Percentiles rank a stretch among this genome's conserved stretches.
phyloP scores from a whole-genome alignment of 1,140 invertebrate species.

The Vanessa atalanta region DNA sequence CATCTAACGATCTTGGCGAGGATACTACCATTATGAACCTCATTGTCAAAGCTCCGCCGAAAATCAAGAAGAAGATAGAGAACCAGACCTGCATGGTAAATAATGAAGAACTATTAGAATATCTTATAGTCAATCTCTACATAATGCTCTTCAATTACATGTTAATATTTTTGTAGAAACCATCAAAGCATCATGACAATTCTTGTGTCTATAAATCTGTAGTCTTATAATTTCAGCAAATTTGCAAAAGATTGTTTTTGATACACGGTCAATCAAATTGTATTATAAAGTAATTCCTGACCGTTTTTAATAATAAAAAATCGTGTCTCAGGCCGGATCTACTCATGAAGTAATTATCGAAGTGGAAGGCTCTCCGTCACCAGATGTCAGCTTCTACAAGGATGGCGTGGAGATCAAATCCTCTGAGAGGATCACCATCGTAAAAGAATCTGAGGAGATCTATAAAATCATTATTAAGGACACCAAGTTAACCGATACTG shows the following conservation, averaged over 20 bases:
- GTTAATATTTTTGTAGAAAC: no score
- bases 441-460: conserved; percentile 83
- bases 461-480: conserved; percentile 91
- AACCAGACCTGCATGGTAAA: conserved; percentile 86
- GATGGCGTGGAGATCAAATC: conserved; percentile 88
- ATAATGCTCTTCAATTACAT: no score
- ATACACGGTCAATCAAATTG: not conserved
- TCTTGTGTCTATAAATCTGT: no score
- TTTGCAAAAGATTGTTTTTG: no score
- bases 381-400: conserved; percentile 92
- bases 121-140: not conserved
- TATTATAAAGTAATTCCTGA: not conserved
- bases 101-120: not conserved
- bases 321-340: conserved; percentile 71
- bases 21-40: conserved; percentile 88
- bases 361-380: conserved; percentile 91
- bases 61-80: conserved; percentile 89
- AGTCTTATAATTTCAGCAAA: no score
- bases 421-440: conserved; percentile 86
- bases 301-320: not conserved
- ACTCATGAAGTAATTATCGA: conserved; percentile 87
- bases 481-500: conserved; percentile 91
- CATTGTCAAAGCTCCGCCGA: conserved; percentile 90
- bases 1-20: conserved; percentile 94
- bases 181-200: no score